Evolutionary conservation across 2,113 vertebrate species (phyloP).

Genomic region (Leptocoma aspasia): DNA sequence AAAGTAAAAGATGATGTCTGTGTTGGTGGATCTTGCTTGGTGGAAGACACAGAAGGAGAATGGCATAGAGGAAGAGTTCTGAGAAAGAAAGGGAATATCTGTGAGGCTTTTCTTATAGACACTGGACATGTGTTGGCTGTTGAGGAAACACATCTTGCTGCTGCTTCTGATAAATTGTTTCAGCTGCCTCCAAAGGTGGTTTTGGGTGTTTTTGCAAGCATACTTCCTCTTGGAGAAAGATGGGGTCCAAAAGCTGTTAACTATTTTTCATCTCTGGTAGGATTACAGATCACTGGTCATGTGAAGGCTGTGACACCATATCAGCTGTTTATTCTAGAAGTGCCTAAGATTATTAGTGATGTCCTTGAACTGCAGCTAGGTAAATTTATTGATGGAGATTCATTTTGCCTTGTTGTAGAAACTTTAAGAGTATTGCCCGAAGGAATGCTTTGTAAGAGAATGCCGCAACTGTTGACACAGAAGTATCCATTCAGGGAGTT

Average conservation of each 20-base stretch:
- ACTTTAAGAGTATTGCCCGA: constrained; percentile 72
- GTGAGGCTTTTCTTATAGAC: constrained; percentile 84
- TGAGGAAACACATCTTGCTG: constrained; percentile 65
- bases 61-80: constrained; percentile 91
- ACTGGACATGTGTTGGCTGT: constrained; percentile 78
- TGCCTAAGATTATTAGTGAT: constrained; percentile 78
- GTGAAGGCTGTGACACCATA: constrained; percentile 77
- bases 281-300: constrained; percentile 77
- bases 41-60: constrained; percentile 78
- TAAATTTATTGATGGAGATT: constrained; percentile 81
- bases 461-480: constrained; percentile 49
- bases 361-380: constrained; percentile 78
- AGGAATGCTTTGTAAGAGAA: constrained; percentile 33
- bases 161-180: constrained; percentile 78
- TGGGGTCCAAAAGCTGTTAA: constrained; percentile 73
- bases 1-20: constrained; percentile 72
- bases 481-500: constrained; percentile 1
- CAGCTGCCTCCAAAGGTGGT: constrained; percentile 83
- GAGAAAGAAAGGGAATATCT: constrained; percentile 64
- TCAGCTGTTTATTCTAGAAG: constrained; percentile 82
- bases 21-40: constrained; percentile 82
- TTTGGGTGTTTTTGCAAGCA: constrained; percentile 85
- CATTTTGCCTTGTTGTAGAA: constrained; percentile 84
- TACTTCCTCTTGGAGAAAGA: constrained; percentile 77
- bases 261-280: constrained; percentile 82